Evolutionary conservation across 1,140 invertebrate genomes (phyloP).

Genomic region (Monomorium pharaonis): DNA sequence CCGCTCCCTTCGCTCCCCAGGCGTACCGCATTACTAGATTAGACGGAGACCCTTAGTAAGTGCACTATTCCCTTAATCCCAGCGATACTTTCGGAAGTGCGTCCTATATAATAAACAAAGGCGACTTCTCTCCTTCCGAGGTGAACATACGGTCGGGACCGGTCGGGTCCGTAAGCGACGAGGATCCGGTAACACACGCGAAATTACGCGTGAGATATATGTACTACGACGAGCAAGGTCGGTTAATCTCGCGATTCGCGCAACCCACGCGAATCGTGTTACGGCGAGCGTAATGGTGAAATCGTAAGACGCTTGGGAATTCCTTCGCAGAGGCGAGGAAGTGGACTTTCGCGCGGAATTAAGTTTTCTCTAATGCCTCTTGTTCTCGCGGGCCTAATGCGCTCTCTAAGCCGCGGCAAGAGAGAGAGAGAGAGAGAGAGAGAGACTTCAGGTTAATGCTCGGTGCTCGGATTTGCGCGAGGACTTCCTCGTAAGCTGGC

Average conservation of each 20-base stretch:
- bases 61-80: conserved; percentile 62
- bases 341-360: conserved; percentile 74
- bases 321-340: conserved; percentile 36
- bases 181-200: not conserved
- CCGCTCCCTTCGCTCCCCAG: conserved; percentile 65
- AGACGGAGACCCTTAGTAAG: conserved; percentile 68
- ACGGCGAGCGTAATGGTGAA: not conserved
- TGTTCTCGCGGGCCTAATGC: conserved; percentile 81
- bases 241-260: conserved; percentile 7
- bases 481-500: conserved; percentile 40
- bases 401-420: conserved; percentile 77
- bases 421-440: conserved; percentile 64
- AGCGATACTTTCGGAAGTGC: conserved; percentile 65
- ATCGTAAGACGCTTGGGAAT: conserved; percentile 39
- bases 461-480: conserved; percentile 65
- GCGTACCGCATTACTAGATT: conserved; percentile 74
- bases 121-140: not conserved
- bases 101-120: conserved; percentile 57
- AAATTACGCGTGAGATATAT: not conserved
- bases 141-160: not conserved
- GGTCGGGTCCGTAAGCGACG: not conserved
- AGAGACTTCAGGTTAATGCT: conserved; percentile 71
- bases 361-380: conserved; percentile 84
- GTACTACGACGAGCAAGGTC: not conserved
- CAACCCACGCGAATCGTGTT: not conserved